Conservation (phyloP, 2,888 invertebrate genomes). For the Deilephila porcellus region DNA sequence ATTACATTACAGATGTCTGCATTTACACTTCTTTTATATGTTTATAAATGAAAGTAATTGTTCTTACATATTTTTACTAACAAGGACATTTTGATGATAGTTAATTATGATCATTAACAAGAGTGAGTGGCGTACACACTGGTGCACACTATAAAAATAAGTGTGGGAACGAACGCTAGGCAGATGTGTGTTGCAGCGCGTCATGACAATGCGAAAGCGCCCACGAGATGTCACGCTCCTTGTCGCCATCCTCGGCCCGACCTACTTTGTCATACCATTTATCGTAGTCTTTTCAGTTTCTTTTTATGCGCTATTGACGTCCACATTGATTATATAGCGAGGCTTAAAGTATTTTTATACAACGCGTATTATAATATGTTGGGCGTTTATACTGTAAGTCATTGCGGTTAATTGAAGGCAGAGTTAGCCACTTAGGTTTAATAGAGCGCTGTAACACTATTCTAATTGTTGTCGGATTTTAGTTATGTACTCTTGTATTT, state of each 20-base stretch:
- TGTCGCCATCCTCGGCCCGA: constrained; percentile 48
- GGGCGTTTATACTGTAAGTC: background rate
- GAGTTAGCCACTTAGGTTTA: background rate
- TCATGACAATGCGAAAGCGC: constrained; percentile 41
- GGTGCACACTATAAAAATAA: constrained; percentile 48
- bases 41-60: constrained; percentile 13
- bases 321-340: constrained; percentile 59
- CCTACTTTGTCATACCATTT: constrained; percentile 59
- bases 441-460: constrained; percentile 5
- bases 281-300: constrained; percentile 46
- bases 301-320: constrained; percentile 58
- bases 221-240: constrained; percentile 46
- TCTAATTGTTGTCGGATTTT: constrained; percentile 2
- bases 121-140: constrained; percentile 42
- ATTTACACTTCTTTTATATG: background rate
- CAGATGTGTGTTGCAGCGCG: constrained; percentile 5
- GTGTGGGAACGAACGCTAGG: constrained; percentile 47
- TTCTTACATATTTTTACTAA: background rate
- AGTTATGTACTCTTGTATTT: background rate
- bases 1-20: background rate
- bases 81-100: constrained; percentile 28
- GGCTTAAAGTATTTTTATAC: background rate
- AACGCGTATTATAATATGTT: background rate
- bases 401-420: background rate
- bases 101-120: constrained; percentile 43